These are phyloP conservation scores for Halcyon leucocephala DNA, from an alignment of 2,797 vertebrate genomes.

Conservation along the genomic window DNA sequence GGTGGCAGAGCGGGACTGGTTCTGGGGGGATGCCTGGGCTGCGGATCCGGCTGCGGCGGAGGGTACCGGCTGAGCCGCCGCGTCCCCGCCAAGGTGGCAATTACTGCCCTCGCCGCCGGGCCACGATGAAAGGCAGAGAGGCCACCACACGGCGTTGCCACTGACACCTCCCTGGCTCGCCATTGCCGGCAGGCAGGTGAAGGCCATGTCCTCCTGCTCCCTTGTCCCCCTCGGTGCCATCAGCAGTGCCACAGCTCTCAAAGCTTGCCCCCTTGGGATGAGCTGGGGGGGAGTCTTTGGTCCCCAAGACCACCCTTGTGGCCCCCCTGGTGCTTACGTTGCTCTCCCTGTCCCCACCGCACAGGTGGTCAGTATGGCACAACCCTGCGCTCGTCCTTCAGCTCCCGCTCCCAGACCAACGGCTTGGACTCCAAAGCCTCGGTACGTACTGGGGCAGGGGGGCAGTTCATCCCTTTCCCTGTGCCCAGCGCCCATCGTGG, in stretches of 20 bases:
- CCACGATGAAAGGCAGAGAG: not conserved
- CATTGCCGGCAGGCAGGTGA: not conserved
- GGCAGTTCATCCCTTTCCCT: fast-evolving
- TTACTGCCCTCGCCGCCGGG: not conserved
- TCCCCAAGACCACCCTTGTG: not conserved
- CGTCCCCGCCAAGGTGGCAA: not conserved
- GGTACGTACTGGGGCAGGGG: conserved; percentile 12
- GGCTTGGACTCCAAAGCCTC: conserved; percentile 54
- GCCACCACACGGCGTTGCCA: not conserved
- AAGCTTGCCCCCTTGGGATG: not conserved
- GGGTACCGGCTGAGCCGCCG: not conserved
- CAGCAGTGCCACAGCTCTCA: fast-evolving
- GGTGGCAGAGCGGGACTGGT: fast-evolving
- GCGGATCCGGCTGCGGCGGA: fast-evolving
- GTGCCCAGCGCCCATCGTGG: fast-evolving
- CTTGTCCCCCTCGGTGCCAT: fast-evolving
- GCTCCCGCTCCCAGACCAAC: conserved; percentile 77
- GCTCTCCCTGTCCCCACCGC: not conserved
- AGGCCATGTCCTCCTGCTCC: not conserved
- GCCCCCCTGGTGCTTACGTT: fast-evolving
- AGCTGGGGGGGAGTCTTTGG: not conserved
- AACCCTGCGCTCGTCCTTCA: conserved; percentile 67
- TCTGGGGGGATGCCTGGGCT: not conserved
- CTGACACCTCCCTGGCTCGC: not conserved
- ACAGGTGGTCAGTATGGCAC: conserved; percentile 57